Base-by-base conservation (phyloP, 2,888 invertebrate species). In the Drosophila putrida region DNA sequence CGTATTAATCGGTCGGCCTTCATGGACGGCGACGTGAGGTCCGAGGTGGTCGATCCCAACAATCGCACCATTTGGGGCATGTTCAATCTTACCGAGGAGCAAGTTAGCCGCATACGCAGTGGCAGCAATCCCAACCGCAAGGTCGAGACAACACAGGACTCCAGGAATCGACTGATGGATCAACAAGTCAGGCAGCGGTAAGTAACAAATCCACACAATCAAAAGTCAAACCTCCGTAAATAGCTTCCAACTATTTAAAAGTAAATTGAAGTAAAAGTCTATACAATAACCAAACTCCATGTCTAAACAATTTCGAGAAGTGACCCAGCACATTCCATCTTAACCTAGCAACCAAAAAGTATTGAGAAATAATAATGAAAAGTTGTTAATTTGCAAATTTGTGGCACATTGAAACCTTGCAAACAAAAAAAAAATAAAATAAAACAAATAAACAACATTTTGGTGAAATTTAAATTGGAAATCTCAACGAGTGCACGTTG, bases 71-170 rank as follows among this genome's bases (percentile, higher is more conserved):
- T 92, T 27, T 81, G 90, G 67, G 71, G 81, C 36, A 87, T 87
- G 61, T 92, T 92, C 71, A 92, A 92, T 80, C 71, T 92, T 35
- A 92, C 92, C 58, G 84, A 89, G 25, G 92, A 89, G 49, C 88
- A 91, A 66, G 81, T 92, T 55, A 88, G 80, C 41, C 85, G 85
- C 64, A 89, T 91, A 58, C 76, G 80, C 59, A 88, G 78, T 59
- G 86, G 88, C 50, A 76, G 74, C 36, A 90, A 82, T 61, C 79
- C 88, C 9, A 78, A 67, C 15, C 84, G 79, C 66, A 82, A 89
- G 58, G 89, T 90, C 41, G 80, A 88, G 6, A 73, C 88, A 8
- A 77, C 80, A 4, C 80, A 82, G 49, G 71, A 82, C 4, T 73
- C 80, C 33, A 85, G 83, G 49, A 83, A 80, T 46, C 84, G 84